Percentiles rank a stretch among this genome's conserved stretches.
Evolutionary conservation across 2,888 invertebrate genomes (phyloP).

Genomic region (Parascotia fuliginaria): DNA sequence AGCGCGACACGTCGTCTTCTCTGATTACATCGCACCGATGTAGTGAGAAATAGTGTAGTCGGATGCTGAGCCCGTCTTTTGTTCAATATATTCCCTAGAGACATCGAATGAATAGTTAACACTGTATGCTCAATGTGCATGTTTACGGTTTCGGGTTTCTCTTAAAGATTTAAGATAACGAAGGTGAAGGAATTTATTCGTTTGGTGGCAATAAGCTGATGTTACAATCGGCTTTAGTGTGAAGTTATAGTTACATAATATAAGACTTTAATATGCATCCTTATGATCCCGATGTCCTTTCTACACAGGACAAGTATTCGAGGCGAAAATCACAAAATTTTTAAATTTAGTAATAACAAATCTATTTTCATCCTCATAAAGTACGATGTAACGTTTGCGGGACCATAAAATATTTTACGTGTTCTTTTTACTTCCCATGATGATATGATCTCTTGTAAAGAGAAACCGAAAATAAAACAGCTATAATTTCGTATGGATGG

Average conservation of each 20-base stretch:
- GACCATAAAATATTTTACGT: constrained; percentile 33
- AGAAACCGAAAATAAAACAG: constrained; percentile 23
- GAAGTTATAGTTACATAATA: constrained; percentile 67
- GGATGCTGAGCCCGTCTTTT: constrained; percentile 82
- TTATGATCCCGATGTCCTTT: constrained; percentile 29
- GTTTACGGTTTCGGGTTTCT: constrained; percentile 85
- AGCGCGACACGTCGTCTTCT: constrained; percentile 86
- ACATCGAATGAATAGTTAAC: constrained; percentile 82
- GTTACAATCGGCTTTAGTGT: constrained; percentile 75
- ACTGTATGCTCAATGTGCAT: constrained; percentile 76
- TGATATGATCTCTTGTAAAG: constrained; percentile 26
- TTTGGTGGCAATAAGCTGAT: constrained; percentile 80
- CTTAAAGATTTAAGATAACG: constrained; percentile 81
- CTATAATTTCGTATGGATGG: constrained; percentile 16
- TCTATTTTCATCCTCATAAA: constrained; percentile 37
- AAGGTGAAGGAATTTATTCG: constrained; percentile 77
- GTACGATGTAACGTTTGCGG: constrained; percentile 24
- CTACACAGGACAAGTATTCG: constrained; percentile 6
- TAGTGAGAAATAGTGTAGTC: constrained; percentile 85
- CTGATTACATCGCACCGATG: constrained; percentile 86
- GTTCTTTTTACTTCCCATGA: constrained; percentile 32
- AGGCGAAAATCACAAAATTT: constrained; percentile 17
- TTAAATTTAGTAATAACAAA: constrained; percentile 16
- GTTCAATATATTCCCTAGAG: constrained; percentile 81
- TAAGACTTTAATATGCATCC: constrained; percentile 59